Evolutionary conservation across 1,140 invertebrate species (phyloP).

Genomic region (Temnothorax nylanderi): DNA sequence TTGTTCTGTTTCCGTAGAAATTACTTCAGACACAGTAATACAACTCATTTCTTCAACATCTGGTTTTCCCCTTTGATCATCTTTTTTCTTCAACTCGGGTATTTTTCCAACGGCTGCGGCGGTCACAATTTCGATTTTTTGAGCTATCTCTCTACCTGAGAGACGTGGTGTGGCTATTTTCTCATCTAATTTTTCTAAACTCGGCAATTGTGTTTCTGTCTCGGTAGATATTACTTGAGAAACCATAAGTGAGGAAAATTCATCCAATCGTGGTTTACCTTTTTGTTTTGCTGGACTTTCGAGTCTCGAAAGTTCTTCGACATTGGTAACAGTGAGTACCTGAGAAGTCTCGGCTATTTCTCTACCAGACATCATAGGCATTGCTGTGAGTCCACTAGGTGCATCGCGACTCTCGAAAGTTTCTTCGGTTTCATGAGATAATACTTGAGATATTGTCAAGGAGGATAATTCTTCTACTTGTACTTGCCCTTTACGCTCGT

Average conservation of each 20-base stretch:
- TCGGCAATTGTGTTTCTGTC: conserved; percentile 74
- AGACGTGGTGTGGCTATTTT: conserved; percentile 74
- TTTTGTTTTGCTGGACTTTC: conserved; percentile 72
- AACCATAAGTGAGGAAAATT: conserved; percentile 77
- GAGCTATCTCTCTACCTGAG: conserved; percentile 73
- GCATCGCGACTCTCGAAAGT: conserved; percentile 53
- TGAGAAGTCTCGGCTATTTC: conserved; percentile 79
- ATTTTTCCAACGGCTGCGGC: conserved; percentile 73
- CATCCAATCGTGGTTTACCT: conserved; percentile 76
- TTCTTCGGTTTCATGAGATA: conserved; percentile 75
- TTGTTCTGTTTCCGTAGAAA: conserved; percentile 76
- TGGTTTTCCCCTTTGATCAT: conserved; percentile 64
- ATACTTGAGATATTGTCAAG: conserved; percentile 70
- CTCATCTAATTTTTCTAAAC: conserved; percentile 64
- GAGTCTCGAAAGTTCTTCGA: conserved; percentile 68
- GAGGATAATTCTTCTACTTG: conserved; percentile 77
- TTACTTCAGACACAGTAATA: conserved; percentile 75
- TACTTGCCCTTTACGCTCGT: conserved; percentile 71
- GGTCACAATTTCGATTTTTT: conserved; percentile 74
- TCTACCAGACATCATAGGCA: conserved; percentile 71
- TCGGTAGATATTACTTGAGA: conserved; percentile 79
- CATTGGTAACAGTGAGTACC: conserved; percentile 67
- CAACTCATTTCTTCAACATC: conserved; percentile 76
- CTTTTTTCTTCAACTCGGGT: conserved; percentile 61
- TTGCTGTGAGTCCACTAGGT: conserved; percentile 68